Evolutionary conservation across 2,888 invertebrate genomes (phyloP).

Genomic region (Rhagophthalmus giganteus): DNA sequence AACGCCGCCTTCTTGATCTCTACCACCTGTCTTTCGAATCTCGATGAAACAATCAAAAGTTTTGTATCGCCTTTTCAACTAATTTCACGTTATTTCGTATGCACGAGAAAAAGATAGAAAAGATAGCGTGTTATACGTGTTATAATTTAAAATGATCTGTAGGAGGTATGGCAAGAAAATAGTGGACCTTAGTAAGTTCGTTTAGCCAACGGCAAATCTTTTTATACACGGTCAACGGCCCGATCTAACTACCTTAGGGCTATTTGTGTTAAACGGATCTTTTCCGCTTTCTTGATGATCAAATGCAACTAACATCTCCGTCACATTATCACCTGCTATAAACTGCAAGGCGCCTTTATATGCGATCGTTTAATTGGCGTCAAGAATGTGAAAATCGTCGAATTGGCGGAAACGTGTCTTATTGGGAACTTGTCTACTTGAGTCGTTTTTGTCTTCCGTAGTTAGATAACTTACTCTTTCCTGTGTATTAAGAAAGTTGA

Average conservation of each 20-base stretch:
- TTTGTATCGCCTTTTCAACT: conserved; percentile 3
- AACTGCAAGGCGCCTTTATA: not conserved
- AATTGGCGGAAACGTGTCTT: conserved; percentile 24
- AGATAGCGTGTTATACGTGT: conserved; percentile 7
- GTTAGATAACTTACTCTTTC: conserved; percentile 15
- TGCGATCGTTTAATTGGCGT: conserved; percentile 6
- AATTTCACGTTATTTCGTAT: conserved; percentile 3
- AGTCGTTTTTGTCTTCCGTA: conserved; percentile 11
- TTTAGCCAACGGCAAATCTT: conserved; percentile 32
- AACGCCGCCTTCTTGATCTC: conserved; percentile 28
- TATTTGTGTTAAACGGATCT: conserved; percentile 34
- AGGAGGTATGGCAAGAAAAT: conserved; percentile 27
- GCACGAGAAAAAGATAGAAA: conserved; percentile 24
- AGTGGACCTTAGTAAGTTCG: conserved; percentile 28
- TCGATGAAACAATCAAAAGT: conserved; percentile 12
- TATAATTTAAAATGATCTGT: conserved; percentile 14
- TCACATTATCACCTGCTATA: not conserved
- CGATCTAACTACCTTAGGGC: conserved; percentile 32
- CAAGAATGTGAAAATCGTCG: conserved; percentile 12
- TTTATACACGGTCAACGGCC: conserved; percentile 36
- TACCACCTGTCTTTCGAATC: conserved; percentile 29
- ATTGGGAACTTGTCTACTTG: conserved; percentile 21
- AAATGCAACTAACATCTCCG: conserved; percentile 9
- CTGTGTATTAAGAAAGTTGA: conserved; percentile 13
- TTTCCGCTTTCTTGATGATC: conserved; percentile 30